Conservation (phyloP, 2,888 invertebrate species). For the Thereva unica region DNA sequence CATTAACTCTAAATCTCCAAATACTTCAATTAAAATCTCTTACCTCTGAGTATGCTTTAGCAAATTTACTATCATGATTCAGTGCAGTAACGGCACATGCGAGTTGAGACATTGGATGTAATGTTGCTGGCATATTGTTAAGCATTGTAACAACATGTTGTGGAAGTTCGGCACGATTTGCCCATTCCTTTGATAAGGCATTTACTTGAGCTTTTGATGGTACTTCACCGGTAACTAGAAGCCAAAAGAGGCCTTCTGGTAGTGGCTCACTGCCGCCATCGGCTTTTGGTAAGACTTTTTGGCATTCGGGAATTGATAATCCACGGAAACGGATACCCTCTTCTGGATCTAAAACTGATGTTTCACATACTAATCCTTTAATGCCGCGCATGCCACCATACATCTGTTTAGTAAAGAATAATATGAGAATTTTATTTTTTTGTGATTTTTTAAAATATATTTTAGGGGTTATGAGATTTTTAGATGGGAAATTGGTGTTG, state of each 20-base stretch:
- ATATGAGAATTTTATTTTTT: neutral
- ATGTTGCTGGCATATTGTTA: constrained; percentile 76
- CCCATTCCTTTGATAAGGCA: constrained; percentile 77
- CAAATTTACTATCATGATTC: constrained; percentile 83
- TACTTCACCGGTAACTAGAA: constrained; percentile 85
- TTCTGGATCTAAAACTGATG: constrained; percentile 89
- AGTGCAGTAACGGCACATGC: constrained; percentile 78
- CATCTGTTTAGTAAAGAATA: constrained; percentile 57
- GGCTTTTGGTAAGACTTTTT: constrained; percentile 83
- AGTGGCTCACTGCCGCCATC: constrained; percentile 78
- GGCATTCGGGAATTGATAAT: constrained; percentile 89
- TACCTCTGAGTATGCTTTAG: constrained; percentile 69
- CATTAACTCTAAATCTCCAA: neutral
- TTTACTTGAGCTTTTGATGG: constrained; percentile 79
- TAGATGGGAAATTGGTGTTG: too few species aligned
- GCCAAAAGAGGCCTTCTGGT: constrained; percentile 94
- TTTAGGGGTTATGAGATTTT: too few species aligned
- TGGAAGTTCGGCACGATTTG: constrained; percentile 70
- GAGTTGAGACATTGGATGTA: constrained; percentile 89
- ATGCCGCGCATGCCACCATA: constrained; percentile 95
- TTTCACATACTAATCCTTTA: constrained; percentile 89
- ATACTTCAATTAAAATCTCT: constrained; percentile 5
- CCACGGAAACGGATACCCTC: constrained; percentile 94
- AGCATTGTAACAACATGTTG: constrained; percentile 80
- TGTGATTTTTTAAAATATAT: neutral